Conservation (phyloP, 2,113 vertebrate species). For the Cnemophilus loriae region DNA sequence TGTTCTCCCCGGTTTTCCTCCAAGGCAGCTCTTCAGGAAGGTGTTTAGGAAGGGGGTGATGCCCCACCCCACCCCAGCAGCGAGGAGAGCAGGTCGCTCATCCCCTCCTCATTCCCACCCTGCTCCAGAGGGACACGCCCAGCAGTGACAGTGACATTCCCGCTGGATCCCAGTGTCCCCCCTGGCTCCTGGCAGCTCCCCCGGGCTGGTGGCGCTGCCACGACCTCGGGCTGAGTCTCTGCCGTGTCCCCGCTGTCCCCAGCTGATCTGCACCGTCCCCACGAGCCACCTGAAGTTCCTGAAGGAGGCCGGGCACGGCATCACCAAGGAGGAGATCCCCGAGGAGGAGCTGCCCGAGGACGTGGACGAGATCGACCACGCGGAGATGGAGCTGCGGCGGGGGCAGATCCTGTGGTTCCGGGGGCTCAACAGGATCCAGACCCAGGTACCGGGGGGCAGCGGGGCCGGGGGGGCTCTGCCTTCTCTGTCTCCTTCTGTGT, state of each 20-base stretch:
- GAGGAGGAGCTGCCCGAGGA: slow-evolving; percentile 84
- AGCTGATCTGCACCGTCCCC: slow-evolving; percentile 85
- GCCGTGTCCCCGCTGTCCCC: background rate
- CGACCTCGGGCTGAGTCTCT: background rate
- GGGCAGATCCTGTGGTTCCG: slow-evolving; percentile 99
- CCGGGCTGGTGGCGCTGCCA: background rate
- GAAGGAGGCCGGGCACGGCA: slow-evolving; percentile 92
- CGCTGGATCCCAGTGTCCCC: fast-evolving
- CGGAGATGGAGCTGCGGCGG: slow-evolving; percentile 92
- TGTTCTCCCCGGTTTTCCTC: background rate
- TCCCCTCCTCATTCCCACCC: fast-evolving
- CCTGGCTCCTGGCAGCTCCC: background rate
- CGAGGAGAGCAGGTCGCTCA: background rate
- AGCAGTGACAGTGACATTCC: background rate
- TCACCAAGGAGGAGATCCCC: slow-evolving; percentile 86
- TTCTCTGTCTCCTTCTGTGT: background rate
- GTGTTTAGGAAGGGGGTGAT: background rate
- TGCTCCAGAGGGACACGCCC: background rate
- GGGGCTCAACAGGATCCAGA: slow-evolving; percentile 97
- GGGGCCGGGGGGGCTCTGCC: background rate
- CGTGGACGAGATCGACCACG: slow-evolving; percentile 91
- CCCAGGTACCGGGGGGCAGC: slow-evolving; percentile 81
- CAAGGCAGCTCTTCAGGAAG: background rate
- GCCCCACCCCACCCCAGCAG: background rate
- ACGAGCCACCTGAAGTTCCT: slow-evolving; percentile 93